These are phyloP conservation scores for Corythaeola cristata DNA, from an alignment of 2,113 vertebrate genomes.

Conservation along the genomic window DNA sequence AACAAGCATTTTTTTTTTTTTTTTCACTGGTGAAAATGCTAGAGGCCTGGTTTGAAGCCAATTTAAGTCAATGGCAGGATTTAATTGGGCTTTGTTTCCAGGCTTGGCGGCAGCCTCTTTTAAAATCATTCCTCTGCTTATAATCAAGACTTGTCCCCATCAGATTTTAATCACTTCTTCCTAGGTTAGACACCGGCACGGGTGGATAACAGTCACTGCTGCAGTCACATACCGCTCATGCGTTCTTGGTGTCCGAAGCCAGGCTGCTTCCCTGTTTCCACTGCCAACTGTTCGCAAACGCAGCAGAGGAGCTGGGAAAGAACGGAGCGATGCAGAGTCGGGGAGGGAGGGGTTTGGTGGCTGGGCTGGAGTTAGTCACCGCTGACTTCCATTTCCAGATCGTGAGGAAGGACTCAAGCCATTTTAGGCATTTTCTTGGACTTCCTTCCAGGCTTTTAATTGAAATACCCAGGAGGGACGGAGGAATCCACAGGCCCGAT, in stretches of 20 bases:
- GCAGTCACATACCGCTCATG: background rate
- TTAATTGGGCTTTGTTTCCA: slow-evolving; percentile 37
- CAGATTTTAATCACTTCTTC: background rate
- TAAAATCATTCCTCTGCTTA: background rate
- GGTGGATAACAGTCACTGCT: background rate
- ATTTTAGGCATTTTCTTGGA: slow-evolving; percentile 64
- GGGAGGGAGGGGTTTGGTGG: slow-evolving; percentile 50
- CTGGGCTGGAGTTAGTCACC: slow-evolving; percentile 46
- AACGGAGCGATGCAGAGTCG: background rate
- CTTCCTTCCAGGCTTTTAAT: background rate
- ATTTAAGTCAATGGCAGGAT: background rate
- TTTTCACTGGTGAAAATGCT: background rate
- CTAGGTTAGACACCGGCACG: background rate
- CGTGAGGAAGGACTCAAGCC: slow-evolving; percentile 38
- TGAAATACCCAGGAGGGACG: slow-evolving; percentile 24
- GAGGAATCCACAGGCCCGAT: background rate
- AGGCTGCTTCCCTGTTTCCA: slow-evolving; percentile 14
- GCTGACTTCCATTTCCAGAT: slow-evolving; percentile 50
- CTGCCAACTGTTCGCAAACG: background rate
- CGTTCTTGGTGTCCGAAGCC: background rate
- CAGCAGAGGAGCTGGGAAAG: slow-evolving; percentile 3
- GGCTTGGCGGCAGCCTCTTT: background rate
- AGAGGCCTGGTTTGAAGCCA: background rate
- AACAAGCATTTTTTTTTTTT: background rate
- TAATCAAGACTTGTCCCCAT: background rate